Base-by-base conservation (phyloP, 2,113 vertebrate species). In the Syngnathus scovelli region DNA sequence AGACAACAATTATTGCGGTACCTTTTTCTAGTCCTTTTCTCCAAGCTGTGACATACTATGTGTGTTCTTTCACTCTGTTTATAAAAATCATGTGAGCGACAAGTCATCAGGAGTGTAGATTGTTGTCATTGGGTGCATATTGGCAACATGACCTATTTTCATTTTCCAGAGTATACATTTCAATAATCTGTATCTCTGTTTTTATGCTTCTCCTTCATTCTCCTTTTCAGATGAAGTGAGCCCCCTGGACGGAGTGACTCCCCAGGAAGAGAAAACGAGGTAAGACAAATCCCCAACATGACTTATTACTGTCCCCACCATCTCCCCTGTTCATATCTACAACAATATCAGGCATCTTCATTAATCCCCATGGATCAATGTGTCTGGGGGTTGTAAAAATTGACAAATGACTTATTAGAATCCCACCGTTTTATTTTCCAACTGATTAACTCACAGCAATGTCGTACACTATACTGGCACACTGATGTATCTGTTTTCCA, bases 401-500 rank as follows among this genome's bases (percentile, higher is more conserved):
- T 89, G 89, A 91, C 90, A 91, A 91, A 91, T 92, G 89, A 91
- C 89, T 91, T 91, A 92, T 92, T 92, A 89, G 89, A 89, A 90
- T 91, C 86, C 87, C 89, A 89, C 82, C 83, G 85, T 91, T 91
- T 91, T 90, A 89, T 90, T 88, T 90, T 90, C 88, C 86, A 89
- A 87, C 90, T 90, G 89, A 91, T 91, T 89, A 90, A 90, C 87
- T 89, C 87, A 83, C 87, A 88, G 88, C 84, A 84, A 86, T 84
- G 88, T 85, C 80, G 88, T 86, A 86, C 86, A 86, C 85, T 83
- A 82, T 85, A 83, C 81, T 87, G 83, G 81, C 80, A 76, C 83
- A 84, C 82, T 88, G 87, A 88, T 87, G 87, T 88, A 90, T 90
- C 87, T 89, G 86, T 89, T 89, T 88, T 87, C 79, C 86, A 83